Conservation (phyloP, 2,888 invertebrate species). For the Platynereis dumerilii region DNA sequence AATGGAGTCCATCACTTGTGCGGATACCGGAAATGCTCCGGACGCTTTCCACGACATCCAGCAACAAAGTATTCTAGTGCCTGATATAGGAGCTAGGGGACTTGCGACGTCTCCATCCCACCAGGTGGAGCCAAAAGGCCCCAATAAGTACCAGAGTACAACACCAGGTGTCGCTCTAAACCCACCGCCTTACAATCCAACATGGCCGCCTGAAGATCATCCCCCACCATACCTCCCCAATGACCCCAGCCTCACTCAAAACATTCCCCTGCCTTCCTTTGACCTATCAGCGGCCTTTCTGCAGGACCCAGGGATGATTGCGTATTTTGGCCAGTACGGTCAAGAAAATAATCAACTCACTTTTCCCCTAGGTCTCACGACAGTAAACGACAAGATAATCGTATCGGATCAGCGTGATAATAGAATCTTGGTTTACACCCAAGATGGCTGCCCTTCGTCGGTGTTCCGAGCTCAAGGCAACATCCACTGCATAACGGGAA, state of each 20-base stretch:
- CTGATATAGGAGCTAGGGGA: not conserved
- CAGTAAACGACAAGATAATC: slow-evolving; percentile 13
- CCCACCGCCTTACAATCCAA: no score
- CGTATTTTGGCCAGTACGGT: slow-evolving; percentile 10
- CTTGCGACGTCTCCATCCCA: no score
- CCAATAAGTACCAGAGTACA: no score
- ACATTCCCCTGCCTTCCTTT: no score
- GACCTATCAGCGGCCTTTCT: no score
- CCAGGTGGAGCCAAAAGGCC: no score
- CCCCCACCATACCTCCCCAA: no score
- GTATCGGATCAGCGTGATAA: slow-evolving; percentile 26
- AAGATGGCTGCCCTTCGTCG: slow-evolving; percentile 2
- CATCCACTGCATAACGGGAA: slow-evolving; percentile 9
- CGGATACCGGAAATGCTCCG: no score
- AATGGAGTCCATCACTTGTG: slow-evolving; percentile 8
- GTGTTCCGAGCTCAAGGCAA: slow-evolving; percentile 17
- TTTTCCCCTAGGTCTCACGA: slow-evolving; percentile 22
- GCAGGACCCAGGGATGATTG: no score
- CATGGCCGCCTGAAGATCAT: no score
- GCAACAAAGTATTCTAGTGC: not conserved
- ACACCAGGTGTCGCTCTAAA: no score
- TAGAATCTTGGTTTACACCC: slow-evolving; percentile 20
- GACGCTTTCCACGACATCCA: slow-evolving; percentile 1
- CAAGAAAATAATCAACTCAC: slow-evolving; percentile 7
- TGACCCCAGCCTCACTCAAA: no score